A percentile compares a stretch with the other conserved stretches of the same genome.
phyloP scores from a whole-genome alignment of 2,797 vertebrate genomes.

The Pempheris klunzingeri region DNA sequence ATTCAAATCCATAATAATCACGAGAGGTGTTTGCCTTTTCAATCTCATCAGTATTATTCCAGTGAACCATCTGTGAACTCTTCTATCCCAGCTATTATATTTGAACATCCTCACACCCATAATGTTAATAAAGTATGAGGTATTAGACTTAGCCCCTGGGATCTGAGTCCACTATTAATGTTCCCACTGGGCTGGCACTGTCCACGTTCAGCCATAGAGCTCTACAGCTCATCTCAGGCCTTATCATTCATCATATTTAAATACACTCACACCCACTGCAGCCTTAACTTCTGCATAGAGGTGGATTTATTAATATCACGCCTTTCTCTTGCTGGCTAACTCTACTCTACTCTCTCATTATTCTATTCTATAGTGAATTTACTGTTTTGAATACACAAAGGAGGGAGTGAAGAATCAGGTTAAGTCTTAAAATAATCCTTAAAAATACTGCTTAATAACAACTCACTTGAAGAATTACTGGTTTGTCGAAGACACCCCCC shows the following conservation, averaged over 20 bases:
- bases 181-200: conserved; percentile 38
- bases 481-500: conserved; percentile 40
- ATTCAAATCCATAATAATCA: conserved; percentile 47
- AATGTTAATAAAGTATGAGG: conserved; percentile 63
- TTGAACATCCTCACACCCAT: conserved; percentile 49
- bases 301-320: conserved; percentile 53
- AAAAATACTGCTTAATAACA: conserved; percentile 44
- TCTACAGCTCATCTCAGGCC: conserved; percentile 36
- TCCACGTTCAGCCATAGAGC: conserved; percentile 37
- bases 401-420: conserved; percentile 42
- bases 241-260: conserved; percentile 65
- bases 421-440: conserved; percentile 63
- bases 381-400: conserved; percentile 63
- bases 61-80: conserved; percentile 60
- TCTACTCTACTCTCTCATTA: conserved; percentile 38
- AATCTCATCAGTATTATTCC: conserved; percentile 57
- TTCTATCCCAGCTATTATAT: conserved; percentile 49
- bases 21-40: conserved; percentile 52
- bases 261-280: conserved; percentile 49
- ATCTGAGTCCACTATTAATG: conserved; percentile 49
- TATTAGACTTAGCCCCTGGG: conserved; percentile 53
- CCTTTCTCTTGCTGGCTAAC: conserved; percentile 13
- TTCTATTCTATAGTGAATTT: conserved; percentile 49
- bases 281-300: conserved; percentile 45
- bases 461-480: conserved; percentile 45